Conservation (phyloP, 2,797 vertebrate species). For the Neostethus bicornis region DNA sequence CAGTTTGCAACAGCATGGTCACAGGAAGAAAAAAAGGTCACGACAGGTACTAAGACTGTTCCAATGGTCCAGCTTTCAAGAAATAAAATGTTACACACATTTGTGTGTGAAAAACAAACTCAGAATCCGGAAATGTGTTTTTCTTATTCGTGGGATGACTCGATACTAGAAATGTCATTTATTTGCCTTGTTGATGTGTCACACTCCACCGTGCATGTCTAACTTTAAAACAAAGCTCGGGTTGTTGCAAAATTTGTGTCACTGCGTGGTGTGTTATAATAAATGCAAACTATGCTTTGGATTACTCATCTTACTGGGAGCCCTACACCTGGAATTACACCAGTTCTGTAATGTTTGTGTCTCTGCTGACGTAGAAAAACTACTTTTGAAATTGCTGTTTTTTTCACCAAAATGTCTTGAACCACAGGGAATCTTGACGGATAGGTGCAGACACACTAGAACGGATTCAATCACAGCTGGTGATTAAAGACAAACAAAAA, state of each 20-base stretch:
- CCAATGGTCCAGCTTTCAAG: too few species aligned
- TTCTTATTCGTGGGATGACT: too few species aligned
- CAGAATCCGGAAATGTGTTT: too few species aligned
- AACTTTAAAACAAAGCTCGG: conserved; percentile 40
- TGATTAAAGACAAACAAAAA: conserved; percentile 27
- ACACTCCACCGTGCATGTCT: conserved; percentile 24
- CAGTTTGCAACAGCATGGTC: too few species aligned
- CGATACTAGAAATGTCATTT: conserved; percentile 4
- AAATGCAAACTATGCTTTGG: conserved; percentile 55
- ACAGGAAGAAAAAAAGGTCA: too few species aligned
- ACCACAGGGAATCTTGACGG: conserved; percentile 15
- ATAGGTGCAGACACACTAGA: conserved; percentile 13
- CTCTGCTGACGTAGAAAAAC: conserved; percentile 12
- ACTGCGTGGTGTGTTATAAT: conserved; percentile 50
- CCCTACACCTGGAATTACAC: conserved; percentile 32
- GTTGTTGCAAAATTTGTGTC: conserved; percentile 34
- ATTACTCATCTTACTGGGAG: conserved; percentile 54
- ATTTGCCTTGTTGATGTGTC: conserved; percentile 26
- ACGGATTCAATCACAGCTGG: conserved; percentile 29
- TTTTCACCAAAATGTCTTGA: conserved; percentile 18
- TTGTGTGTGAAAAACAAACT: too few species aligned
- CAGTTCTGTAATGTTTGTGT: conserved; percentile 25
- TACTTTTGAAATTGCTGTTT: conserved; percentile 2
- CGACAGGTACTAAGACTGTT: too few species aligned
- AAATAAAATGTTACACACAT: too few species aligned